Base-by-base conservation (phyloP, 2,113 vertebrate species). In the Solea senegalensis region DNA sequence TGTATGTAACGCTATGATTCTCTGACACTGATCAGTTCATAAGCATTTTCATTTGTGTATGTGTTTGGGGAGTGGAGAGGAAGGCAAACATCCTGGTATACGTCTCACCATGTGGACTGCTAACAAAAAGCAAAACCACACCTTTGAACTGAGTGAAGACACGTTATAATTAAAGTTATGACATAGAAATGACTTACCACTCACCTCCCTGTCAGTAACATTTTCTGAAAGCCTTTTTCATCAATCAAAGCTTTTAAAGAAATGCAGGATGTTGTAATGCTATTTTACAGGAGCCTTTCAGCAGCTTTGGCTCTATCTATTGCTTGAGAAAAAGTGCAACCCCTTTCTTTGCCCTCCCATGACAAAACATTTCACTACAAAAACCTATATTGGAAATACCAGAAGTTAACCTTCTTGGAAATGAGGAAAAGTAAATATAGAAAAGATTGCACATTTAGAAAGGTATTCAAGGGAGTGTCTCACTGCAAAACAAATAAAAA, bases 221-320 rank as follows among this genome's bases (percentile, higher is more conserved):
- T 16, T 53, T 60, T 59, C 14, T 61, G 16, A 14, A 53, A 49
- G 40, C 16, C 4, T 51, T 15, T 57, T 39, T n/a, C 0, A 4
- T 64, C 2, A 51, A 51, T 40, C 9, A 21, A 64, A 54, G 2
- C 7, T 39, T 51, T 67, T 51, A 69, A 13, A 75, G 6, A 65
- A 62, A 59, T 48, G 15, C 27, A 57, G 60, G 13, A 60, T 8
- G 9, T 27, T 45, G 6, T 40, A 8, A n/a, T 41, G 27, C 4
- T 10, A n/a, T 14, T 26, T 39, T 46, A 55, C 9, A 7, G 13
- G 2, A 52, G 21, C 21, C 21, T 21, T 21, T 21, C 21, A 21
- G 21, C 0, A 64, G 80, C 70, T 88, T 89, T 91, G 85, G 74
- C 45, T 74, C 83, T 40, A 59, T 72, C 69, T 79, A 58, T 49